Evolutionary conservation across 1,140 invertebrate species (phyloP).

Genomic region (Geopemphigus sp.): DNA sequence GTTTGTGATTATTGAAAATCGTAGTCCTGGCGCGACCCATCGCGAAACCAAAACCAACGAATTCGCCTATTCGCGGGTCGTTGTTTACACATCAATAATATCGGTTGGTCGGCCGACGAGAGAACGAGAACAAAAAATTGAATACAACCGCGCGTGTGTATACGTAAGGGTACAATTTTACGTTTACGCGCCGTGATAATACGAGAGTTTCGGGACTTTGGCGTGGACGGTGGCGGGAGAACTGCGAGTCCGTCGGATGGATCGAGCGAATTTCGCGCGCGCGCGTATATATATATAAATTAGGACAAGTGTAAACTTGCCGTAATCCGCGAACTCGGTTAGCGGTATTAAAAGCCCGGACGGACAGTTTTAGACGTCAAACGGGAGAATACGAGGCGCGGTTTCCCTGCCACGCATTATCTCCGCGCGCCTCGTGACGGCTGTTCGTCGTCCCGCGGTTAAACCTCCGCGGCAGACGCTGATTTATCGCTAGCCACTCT

Average conservation of each 20-base stretch:
- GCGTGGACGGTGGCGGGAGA: too few species aligned
- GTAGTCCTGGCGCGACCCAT: too few species aligned
- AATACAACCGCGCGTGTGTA: neutral
- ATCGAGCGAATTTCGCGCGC: neutral
- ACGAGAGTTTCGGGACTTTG: neutral
- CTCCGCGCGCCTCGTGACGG: too few species aligned
- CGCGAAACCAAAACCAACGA: too few species aligned
- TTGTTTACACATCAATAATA: too few species aligned
- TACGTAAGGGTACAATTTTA: neutral
- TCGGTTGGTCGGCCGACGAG: too few species aligned
- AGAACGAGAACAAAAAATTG: neutral
- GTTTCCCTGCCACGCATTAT: too few species aligned
- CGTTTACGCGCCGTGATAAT: neutral
- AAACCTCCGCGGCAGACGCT: conserved; percentile 2
- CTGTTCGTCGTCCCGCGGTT: neutral
- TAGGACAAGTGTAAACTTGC: conserved; percentile 38
- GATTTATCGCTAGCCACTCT: conserved; percentile 39
- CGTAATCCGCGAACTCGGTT: conserved; percentile 37
- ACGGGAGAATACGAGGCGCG: neutral
- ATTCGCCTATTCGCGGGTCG: too few species aligned
- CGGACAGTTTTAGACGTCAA: conserved; percentile 39
- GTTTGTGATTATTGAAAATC: too few species aligned
- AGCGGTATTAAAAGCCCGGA: conserved; percentile 40
- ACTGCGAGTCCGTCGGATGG: neutral
- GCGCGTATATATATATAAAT: neutral